phyloP scores from a whole-genome alignment of 2,113 vertebrate species.

The Toxostoma redivivum region DNA sequence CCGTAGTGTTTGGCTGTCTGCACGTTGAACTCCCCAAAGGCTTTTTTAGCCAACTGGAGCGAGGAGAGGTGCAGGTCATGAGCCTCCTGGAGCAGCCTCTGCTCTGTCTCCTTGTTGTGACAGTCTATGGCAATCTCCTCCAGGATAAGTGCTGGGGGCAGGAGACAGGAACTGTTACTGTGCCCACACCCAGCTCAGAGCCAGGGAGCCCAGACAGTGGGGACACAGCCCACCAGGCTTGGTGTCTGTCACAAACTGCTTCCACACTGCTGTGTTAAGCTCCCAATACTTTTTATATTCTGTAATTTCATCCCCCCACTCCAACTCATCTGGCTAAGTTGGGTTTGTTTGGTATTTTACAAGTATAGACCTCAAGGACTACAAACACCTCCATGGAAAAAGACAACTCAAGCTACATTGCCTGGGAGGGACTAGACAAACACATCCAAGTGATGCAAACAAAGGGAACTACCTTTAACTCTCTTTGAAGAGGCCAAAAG shows the following conservation, averaged over 20 bases:
- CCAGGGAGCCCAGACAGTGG: rapidly evolving
- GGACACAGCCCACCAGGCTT: not conserved
- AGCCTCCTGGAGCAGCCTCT: constrained; percentile 94
- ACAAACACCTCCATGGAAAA: not conserved
- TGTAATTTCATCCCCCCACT: not conserved
- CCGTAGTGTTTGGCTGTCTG: constrained; percentile 99
- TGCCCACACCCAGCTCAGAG: not conserved
- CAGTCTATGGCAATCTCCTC: constrained; percentile 99
- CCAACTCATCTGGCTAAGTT: not conserved
- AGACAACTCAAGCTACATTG: rapidly evolving
- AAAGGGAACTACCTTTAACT: constrained; percentile 87
- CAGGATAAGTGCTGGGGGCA: constrained; percentile 87
- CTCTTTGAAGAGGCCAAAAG: constrained; percentile 97
- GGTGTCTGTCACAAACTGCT: not conserved
- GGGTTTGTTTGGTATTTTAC: not conserved
- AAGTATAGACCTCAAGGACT: not conserved
- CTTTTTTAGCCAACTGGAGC: constrained; percentile 95
- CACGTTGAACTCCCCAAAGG: constrained; percentile 98
- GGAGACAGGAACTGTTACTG: not conserved
- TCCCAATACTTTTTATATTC: not conserved
- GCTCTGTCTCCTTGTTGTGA: constrained; percentile 98
- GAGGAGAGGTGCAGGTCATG: constrained; percentile 98
- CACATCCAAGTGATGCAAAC: not conserved
- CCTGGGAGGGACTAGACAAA: not conserved
- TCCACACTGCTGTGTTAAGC: not conserved